Evolutionary conservation across 2,113 vertebrate species (phyloP), one percentile per base, ranked within the genome.

Genomic region (Lampris incognitus): DNA sequence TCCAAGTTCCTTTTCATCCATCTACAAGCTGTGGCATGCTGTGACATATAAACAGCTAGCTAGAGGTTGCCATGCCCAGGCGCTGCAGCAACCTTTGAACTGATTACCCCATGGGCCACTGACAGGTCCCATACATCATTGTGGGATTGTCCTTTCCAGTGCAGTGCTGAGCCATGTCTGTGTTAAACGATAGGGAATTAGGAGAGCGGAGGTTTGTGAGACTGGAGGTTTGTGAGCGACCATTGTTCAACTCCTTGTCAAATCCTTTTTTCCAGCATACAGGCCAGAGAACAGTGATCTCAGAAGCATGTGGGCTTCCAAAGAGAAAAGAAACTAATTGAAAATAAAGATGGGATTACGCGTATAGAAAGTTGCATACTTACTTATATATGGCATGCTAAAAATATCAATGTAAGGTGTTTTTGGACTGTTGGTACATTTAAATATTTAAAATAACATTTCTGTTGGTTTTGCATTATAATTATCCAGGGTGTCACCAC

Each of bases 41-140:
- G 78, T 82, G 85, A 91, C 85, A 87, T 48, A 83, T 89, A 82
- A 84, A 54, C 74, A 74, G 74, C 62, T 51, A 42, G 59, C 2
- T 13, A 13, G 72, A 82, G 79, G 89, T 84, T 88, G 79, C 85
- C 56, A 76, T 75, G 79, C 72, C 44, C 52, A 38, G 62, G 76
- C 79, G 87, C 89, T 76, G 75, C 79, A 84, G 87, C 66, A 81
- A 85, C 85, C 74, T 70, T 75, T 85, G 69, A 83, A 81, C 66
- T 83, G 74, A 87, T 81, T 82, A 74, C 57, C 74, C 79, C 79
- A 56, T 5, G 77, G 74, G 79, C 74, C 77, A 62, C 63, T 85
- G 88, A 87, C 88, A 89, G 78, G 66, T 66, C 71, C 89, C 83
- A 91, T 92, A 85, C 78, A 93, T 93, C 92, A 93, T 77, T 48